These are phyloP conservation scores for Parascotia fuliginaria DNA, from an alignment of 2,888 invertebrate genomes.

Conservation along the genomic window DNA sequence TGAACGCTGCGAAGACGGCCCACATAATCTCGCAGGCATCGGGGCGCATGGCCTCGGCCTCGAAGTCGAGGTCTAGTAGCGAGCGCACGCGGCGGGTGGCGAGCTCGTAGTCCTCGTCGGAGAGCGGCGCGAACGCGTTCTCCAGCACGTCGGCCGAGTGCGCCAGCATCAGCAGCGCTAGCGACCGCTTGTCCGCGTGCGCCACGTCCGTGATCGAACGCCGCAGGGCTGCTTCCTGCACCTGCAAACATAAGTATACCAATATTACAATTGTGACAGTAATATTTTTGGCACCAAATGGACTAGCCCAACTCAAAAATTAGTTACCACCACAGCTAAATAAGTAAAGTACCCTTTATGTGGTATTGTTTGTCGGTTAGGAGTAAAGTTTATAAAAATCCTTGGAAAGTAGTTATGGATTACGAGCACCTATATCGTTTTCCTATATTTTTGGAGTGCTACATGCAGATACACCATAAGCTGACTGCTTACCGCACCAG, in stretches of 20 bases:
- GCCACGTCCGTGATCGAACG: slow-evolving; percentile 99
- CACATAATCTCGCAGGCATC: slow-evolving; percentile 98
- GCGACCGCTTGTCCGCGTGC: slow-evolving; percentile 97
- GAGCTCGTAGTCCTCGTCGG: slow-evolving; percentile 98
- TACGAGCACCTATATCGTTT: no score
- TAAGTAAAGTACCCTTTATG: no score
- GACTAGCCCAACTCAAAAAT: no score
- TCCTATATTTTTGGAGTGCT: no score
- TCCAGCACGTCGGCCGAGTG: slow-evolving; percentile 99
- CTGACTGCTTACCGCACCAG: no score
- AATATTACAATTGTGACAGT: no score
- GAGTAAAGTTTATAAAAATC: no score
- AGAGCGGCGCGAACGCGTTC: slow-evolving; percentile 99
- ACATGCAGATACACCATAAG: no score
- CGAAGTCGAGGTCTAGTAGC: slow-evolving; percentile 98
- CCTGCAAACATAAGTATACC: slow-evolving; percentile 78
- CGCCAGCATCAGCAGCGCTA: slow-evolving; percentile 97
- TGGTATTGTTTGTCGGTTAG: no score
- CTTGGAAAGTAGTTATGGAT: no score
- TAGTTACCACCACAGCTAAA: no score
- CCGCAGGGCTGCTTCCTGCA: slow-evolving; percentile 98
- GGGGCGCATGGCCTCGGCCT: slow-evolving; percentile 96
- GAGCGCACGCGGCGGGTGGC: slow-evolving; percentile 99
- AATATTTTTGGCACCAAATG: no score
- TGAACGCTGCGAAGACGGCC: slow-evolving; percentile 99